Percentiles rank a stretch among this genome's conserved stretches.
Evolutionary conservation across 2,113 vertebrate genomes (phyloP).

Genomic region (Galeopterus variegatus): DNA sequence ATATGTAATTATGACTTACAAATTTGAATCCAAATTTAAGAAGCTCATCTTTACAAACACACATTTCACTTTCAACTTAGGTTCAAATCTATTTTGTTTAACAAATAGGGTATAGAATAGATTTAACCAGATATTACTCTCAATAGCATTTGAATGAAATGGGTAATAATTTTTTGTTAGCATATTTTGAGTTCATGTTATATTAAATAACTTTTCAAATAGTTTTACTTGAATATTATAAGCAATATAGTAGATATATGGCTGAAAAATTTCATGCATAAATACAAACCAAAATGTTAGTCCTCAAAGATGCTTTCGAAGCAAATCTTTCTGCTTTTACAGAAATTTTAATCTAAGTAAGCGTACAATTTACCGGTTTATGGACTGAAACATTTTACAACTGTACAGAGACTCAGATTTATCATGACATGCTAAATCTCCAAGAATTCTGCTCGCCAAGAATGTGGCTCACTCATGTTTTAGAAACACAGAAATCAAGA

Average conservation of each 20-base stretch:
- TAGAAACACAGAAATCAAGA: slow-evolving; percentile 47
- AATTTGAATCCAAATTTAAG: slow-evolving; percentile 68
- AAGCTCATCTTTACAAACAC: slow-evolving; percentile 50
- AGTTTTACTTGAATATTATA: slow-evolving; percentile 46
- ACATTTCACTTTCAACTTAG: not conserved
- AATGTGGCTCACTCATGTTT: slow-evolving; percentile 6
- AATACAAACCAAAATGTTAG: slow-evolving; percentile 39
- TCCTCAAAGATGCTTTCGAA: slow-evolving; percentile 44
- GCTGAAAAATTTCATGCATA: not conserved
- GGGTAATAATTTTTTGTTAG: not conserved
- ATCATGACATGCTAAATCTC: not conserved
- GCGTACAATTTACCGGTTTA: slow-evolving; percentile 30
- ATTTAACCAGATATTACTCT: not conserved
- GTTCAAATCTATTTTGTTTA: slow-evolving; percentile 11
- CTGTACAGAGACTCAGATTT: not conserved
- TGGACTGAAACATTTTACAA: slow-evolving; percentile 56
- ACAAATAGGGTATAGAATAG: not conserved
- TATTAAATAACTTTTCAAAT: slow-evolving; percentile 19
- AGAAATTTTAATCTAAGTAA: slow-evolving; percentile 54
- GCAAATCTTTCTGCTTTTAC: slow-evolving; percentile 47
- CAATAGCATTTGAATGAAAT: not conserved
- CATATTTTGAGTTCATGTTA: not conserved
- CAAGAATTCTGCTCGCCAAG: slow-evolving; percentile 30
- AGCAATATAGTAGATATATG: not conserved
- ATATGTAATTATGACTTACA: slow-evolving; percentile 70